Base-by-base conservation (phyloP, 2,113 vertebrate species). In the Hypocryptadius cinnamomeus region DNA sequence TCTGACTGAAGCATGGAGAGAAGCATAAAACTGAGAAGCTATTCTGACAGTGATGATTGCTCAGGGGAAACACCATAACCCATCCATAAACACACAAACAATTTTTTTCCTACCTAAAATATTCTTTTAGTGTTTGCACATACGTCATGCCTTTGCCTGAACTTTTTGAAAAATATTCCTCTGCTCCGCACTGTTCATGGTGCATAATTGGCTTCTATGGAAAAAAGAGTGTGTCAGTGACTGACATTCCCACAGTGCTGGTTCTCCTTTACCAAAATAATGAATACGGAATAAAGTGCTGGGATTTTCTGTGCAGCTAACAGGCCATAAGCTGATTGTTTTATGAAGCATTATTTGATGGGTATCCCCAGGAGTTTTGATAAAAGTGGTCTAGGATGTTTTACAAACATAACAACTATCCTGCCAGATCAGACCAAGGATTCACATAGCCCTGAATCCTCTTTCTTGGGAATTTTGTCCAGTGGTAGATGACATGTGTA, bases 101-200 rank as follows among this genome's bases (percentile, higher is more conserved):
- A n/a, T 31, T 15, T 70, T 24, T 91, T 78, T 48, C 14, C 28
- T 45, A 51, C 16, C 10, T 73, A 51, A 69, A 96, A 85, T 20
- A 69, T 59, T 84, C 13, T 69, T 81, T 50, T 21, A n/a, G 10
- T 68, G 35, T 51, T 91, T 8, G 27, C 10, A 31, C 47, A 40
- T 27, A 13, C 56, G 40, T 70, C 33, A 24, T 50, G 28, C 8
- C 31, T 61, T 72, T 72, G 33, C 39, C n/a, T 69, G 65, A 89
- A 72, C 14, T 21, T 66, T 60, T 54, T 30, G 35, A 83, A 90
- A 81, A 85, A 57, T 33, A 37, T 40, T 86, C n/a, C 24, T 44
- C 40, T 81, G 68, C 59, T 89, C 23, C 0, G 0, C 37, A 5
- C 28, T 44, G 64, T 66, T 56, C 27, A 30, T 0, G 1, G 51